Percentiles rank a stretch among this genome's conserved stretches.
These are phyloP conservation scores for Rutilus rutilus DNA, from an alignment of 2,113 vertebrate species.

Conservation along the genomic window DNA sequence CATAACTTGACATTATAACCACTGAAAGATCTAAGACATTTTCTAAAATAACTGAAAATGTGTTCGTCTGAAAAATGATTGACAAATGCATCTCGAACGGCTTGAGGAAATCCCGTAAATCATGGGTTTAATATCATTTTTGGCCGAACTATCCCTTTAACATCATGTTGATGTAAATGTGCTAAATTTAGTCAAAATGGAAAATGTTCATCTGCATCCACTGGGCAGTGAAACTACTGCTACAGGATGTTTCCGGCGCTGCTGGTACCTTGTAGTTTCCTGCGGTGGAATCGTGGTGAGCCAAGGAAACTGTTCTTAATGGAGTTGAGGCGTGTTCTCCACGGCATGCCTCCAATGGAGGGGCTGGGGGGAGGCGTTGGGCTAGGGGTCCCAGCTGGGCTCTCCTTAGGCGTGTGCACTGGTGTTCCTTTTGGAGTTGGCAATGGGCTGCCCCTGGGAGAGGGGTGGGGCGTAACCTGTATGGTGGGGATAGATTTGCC, in stretches of 20 bases:
- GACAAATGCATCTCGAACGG: too few species aligned
- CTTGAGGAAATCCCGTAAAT: too few species aligned
- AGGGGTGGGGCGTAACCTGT: constrained; percentile 98
- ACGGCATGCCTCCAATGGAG: constrained; percentile 96
- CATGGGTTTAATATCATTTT: too few species aligned
- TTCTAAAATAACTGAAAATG: too few species aligned
- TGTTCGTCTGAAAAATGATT: too few species aligned
- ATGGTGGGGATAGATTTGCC: constrained; percentile 96
- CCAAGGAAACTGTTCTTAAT: constrained; percentile 99
- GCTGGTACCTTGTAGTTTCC: constrained; percentile 94
- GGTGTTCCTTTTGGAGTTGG: constrained; percentile 98
- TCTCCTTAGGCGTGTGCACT: constrained; percentile 98
- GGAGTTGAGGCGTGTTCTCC: constrained; percentile 97
- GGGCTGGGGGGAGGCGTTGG: constrained; percentile 97
- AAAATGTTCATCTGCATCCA: not conserved
- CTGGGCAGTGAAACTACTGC: not conserved
- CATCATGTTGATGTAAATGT: not conserved
- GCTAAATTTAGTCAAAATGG: not conserved
- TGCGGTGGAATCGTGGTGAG: constrained; percentile 96
- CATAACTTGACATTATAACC: too few species aligned
- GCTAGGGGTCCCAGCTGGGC: constrained; percentile 94
- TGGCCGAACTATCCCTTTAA: too few species aligned
- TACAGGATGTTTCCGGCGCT: constrained; percentile 4
- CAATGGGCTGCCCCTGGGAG: constrained; percentile 95
- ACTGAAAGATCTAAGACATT: too few species aligned